phyloP scores from a whole-genome alignment of 2,888 invertebrate species.

The Agelastica alni region DNA sequence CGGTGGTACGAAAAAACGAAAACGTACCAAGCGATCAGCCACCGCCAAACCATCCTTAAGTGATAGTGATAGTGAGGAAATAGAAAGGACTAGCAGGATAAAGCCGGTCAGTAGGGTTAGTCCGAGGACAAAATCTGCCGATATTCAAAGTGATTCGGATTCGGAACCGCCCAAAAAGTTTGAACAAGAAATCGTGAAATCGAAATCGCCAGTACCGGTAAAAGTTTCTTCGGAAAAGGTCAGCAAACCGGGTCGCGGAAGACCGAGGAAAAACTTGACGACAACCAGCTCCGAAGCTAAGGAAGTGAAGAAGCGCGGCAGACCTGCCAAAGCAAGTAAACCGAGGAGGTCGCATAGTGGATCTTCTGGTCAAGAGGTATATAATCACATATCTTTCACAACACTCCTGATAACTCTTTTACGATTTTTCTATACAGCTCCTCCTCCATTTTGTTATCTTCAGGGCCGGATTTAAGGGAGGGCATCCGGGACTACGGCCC shows the following conservation, averaged over 20 bases:
- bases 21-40: slow-evolving; percentile 35
- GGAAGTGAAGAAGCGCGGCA: slow-evolving; percentile 41
- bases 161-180: slow-evolving; percentile 26
- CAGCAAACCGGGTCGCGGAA: slow-evolving; percentile 36
- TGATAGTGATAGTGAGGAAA: slow-evolving; percentile 51
- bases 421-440: too few species aligned
- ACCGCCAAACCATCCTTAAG: slow-evolving; percentile 40
- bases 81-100: slow-evolving; percentile 41
- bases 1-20: slow-evolving; percentile 30
- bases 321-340: slow-evolving; percentile 38
- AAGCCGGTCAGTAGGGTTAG: slow-evolving; percentile 52
- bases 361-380: slow-evolving; percentile 38
- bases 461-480: too few species aligned
- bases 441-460: too few species aligned
- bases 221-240: slow-evolving; percentile 18
- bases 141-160: slow-evolving; percentile 52
- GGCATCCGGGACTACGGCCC: too few species aligned
- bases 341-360: slow-evolving; percentile 43
- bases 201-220: slow-evolving; percentile 55
- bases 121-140: slow-evolving; percentile 52
- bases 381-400: too few species aligned
- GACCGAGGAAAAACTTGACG: slow-evolving; percentile 35
- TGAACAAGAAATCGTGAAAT: slow-evolving; percentile 46
- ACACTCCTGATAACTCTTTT: too few species aligned
- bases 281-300: slow-evolving; percentile 26